Percentiles rank a stretch among this genome's conserved stretches.
phyloP scores from a whole-genome alignment of 1,140 invertebrate genomes.

The Penaeus chinensis region DNA sequence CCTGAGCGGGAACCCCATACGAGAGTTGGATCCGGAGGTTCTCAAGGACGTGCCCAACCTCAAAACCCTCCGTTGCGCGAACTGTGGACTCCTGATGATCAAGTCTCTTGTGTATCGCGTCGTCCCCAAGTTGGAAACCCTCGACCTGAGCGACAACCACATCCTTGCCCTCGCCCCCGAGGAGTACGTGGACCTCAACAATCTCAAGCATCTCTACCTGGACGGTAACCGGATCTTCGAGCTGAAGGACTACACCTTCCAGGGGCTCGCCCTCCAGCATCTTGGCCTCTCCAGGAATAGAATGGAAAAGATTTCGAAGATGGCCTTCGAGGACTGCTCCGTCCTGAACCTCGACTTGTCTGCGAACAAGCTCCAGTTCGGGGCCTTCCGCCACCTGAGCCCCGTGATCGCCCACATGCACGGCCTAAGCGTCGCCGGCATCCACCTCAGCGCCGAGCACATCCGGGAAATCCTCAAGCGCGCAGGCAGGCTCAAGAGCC shows the following conservation, averaged over 20 bases:
- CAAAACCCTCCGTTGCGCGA: constrained; percentile 76
- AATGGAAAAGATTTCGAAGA: constrained; percentile 56
- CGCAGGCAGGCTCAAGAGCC: constrained; percentile 69
- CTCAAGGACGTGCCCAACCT: constrained; percentile 79
- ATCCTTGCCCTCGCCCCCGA: constrained; percentile 73
- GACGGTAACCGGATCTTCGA: constrained; percentile 61
- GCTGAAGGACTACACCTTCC: constrained; percentile 59
- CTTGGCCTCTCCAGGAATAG: constrained; percentile 58
- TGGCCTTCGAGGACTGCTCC: constrained; percentile 61
- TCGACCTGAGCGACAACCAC: constrained; percentile 83
- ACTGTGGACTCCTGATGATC: constrained; percentile 77
- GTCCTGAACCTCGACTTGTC: constrained; percentile 56
- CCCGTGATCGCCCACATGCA: constrained; percentile 67
- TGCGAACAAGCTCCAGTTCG: constrained; percentile 53
- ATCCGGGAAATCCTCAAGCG: constrained; percentile 52
- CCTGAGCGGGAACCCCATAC: constrained; percentile 79
- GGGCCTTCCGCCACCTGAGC: constrained; percentile 56
- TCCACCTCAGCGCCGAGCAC: constrained; percentile 74
- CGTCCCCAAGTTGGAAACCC: constrained; percentile 71
- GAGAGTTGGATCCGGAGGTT: constrained; percentile 79
- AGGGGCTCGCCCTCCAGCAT: constrained; percentile 47
- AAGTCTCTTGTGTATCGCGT: constrained; percentile 75
- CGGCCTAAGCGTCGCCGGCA: constrained; percentile 78
- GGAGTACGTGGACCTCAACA: constrained; percentile 67
- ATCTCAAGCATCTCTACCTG: constrained; percentile 51